These are phyloP conservation scores for Nycteola revayana DNA, from an alignment of 2,888 invertebrate species.

Conservation along the genomic window DNA sequence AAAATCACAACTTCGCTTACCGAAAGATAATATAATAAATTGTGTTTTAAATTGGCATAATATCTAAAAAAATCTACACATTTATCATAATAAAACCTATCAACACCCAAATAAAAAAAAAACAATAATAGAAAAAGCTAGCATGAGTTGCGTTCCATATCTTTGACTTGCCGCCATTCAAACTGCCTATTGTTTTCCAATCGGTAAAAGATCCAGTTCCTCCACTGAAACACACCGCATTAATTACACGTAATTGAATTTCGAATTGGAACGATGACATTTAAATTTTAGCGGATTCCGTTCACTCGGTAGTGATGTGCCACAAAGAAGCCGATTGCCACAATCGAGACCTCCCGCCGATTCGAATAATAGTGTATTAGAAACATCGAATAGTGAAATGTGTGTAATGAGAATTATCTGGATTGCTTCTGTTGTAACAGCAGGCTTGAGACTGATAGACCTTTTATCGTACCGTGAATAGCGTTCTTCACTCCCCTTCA, in stretches of 20 bases:
- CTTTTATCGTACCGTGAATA: slow-evolving; percentile 69
- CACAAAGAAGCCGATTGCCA: slow-evolving; percentile 69
- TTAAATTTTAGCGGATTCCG: slow-evolving; percentile 79
- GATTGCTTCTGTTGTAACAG: slow-evolving; percentile 76
- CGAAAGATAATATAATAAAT: slow-evolving; percentile 24
- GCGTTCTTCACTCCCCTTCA: slow-evolving; percentile 69
- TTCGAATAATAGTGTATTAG: slow-evolving; percentile 70
- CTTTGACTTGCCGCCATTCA: slow-evolving; percentile 59
- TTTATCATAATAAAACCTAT: slow-evolving; percentile 44
- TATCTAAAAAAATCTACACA: slow-evolving; percentile 28
- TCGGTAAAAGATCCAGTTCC: slow-evolving; percentile 67
- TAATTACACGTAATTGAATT: slow-evolving; percentile 85
- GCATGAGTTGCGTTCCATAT: slow-evolving; percentile 60
- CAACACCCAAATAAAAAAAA: slow-evolving; percentile 37
- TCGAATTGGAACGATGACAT: slow-evolving; percentile 86
- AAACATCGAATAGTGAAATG: slow-evolving; percentile 75
- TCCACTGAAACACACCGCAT: slow-evolving; percentile 74
- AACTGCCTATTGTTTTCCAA: slow-evolving; percentile 74
- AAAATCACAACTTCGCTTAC: slow-evolving; percentile 21
- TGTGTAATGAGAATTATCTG: slow-evolving; percentile 81
- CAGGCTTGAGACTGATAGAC: slow-evolving; percentile 61
- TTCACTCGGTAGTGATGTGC: slow-evolving; percentile 72
- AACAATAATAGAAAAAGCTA: slow-evolving; percentile 38
- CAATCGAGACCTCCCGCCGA: slow-evolving; percentile 72
- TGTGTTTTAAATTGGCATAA: slow-evolving; percentile 28